A percentile compares a stretch with the other conserved stretches of the same genome.
phyloP scores from a whole-genome alignment of 2,888 invertebrate species.

The Petrolisthes cinctipes region DNA sequence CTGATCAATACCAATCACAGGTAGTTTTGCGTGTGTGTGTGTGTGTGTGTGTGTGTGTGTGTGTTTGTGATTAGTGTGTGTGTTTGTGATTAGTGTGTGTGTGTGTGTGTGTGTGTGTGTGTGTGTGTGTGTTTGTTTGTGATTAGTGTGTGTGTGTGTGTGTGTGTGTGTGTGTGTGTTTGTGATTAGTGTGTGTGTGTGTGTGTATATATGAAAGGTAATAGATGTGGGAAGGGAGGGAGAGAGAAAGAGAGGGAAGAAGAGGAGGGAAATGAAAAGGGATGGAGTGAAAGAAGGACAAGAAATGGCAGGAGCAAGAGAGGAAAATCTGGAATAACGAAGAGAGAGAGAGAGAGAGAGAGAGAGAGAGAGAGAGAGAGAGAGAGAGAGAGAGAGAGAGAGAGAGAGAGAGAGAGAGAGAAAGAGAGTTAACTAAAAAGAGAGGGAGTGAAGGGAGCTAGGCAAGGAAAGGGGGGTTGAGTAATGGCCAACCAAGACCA shows the following conservation, averaged over 20 bases:
- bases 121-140: slow-evolving; percentile 9
- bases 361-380: background rate
- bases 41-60: background rate
- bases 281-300: background rate
- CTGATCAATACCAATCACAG: background rate
- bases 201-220: background rate
- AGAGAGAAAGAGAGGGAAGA: background rate
- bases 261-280: background rate
- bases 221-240: background rate
- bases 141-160: no score
- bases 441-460: slow-evolving; percentile 1
- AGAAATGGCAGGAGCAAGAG: no score
- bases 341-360: background rate
- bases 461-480: slow-evolving; percentile 2
- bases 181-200: background rate
- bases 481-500: background rate
- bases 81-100: background rate
- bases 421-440: background rate
- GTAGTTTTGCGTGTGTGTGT: slow-evolving; percentile 1
- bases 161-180: no score
- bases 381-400: no score
- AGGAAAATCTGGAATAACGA: no score
- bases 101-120: slow-evolving; percentile 12
- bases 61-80: no score
- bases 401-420: slow-evolving; percentile 19